These are phyloP conservation scores for Cantharis rustica DNA, from an alignment of 2,888 invertebrate genomes.

Conservation along the genomic window DNA sequence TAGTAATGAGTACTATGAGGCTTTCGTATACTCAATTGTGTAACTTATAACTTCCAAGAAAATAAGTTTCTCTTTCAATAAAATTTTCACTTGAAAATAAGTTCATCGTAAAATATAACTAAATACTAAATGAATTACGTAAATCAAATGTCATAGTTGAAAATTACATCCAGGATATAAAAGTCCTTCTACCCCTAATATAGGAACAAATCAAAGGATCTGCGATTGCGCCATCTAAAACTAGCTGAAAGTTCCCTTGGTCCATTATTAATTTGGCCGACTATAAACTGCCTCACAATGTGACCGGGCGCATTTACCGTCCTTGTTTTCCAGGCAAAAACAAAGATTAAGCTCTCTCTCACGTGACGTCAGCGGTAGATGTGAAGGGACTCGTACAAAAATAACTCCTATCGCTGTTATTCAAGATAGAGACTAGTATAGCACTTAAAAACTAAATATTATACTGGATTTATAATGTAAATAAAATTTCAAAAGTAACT, in stretches of 20 bases:
- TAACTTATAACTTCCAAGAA: neutral
- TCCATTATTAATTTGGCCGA: constrained; percentile 39
- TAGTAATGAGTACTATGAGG: neutral
- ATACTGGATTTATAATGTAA: neutral
- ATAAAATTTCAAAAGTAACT: neutral
- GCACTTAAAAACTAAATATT: constrained; percentile 1
- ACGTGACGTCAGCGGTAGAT: constrained; percentile 50
- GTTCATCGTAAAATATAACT: constrained; percentile 11
- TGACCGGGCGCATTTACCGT: constrained; percentile 44
- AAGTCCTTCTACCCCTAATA: constrained; percentile 42
- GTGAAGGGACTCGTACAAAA: constrained; percentile 52
- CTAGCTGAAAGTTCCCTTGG: constrained; percentile 31
- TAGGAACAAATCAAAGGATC: constrained; percentile 48
- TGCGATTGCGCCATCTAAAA: constrained; percentile 43
- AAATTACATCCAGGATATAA: constrained; percentile 40
- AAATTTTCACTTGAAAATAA: constrained; percentile 5
- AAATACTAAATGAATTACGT: constrained; percentile 37
- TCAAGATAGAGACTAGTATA: constrained; percentile 42
- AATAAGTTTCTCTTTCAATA: neutral
- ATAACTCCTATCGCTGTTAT: constrained; percentile 51
- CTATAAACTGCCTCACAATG: constrained; percentile 47
- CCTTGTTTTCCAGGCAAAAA: constrained; percentile 36
- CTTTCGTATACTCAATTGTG: neutral
- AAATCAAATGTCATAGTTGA: constrained; percentile 40
- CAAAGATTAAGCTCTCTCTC: constrained; percentile 39